These are phyloP conservation scores for Pterois miles DNA, from an alignment of 2,797 vertebrate genomes.

Conservation along the genomic window DNA sequence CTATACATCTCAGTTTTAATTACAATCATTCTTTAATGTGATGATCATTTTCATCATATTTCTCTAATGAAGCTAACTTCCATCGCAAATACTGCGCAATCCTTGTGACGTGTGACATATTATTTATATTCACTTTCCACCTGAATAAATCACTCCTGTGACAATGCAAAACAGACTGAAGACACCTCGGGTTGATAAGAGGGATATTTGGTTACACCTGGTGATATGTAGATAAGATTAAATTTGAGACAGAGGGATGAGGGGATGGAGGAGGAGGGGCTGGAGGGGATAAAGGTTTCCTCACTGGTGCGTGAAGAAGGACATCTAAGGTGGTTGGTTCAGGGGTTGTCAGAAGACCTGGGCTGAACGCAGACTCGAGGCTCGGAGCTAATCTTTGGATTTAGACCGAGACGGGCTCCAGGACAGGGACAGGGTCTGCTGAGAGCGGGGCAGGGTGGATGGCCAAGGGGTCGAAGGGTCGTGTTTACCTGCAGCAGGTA, in stretches of 20 bases:
- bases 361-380: constrained; percentile 2
- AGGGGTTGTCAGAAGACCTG: constrained; percentile 43
- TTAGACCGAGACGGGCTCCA: constrained; percentile 46
- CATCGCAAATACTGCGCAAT: constrained; percentile 44
- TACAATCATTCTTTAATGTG: constrained; percentile 71
- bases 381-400: constrained; percentile 63
- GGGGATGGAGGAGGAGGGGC: constrained; percentile 34
- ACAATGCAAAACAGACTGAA: constrained; percentile 73
- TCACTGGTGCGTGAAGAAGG: constrained; percentile 77
- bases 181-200: constrained; percentile 76
- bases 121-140: constrained; percentile 56
- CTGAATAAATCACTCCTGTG: constrained; percentile 72
- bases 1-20: constrained; percentile 67
- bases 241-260: constrained; percentile 75
- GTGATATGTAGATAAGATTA: constrained; percentile 85
- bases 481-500: constrained; percentile 97
- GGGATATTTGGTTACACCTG: constrained; percentile 78
- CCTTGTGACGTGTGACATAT: constrained; percentile 60
- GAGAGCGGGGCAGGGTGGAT: constrained; percentile 59
- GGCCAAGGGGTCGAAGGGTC: constrained; percentile 85
- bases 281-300: constrained; percentile 51
- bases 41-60: constrained; percentile 71
- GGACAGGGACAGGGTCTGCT: constrained; percentile 41
- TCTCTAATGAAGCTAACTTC: constrained; percentile 69
- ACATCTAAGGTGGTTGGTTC: constrained; percentile 69